phyloP scores from a whole-genome alignment of 1,140 invertebrate genomes.

The Doryteuthis pealeii region DNA sequence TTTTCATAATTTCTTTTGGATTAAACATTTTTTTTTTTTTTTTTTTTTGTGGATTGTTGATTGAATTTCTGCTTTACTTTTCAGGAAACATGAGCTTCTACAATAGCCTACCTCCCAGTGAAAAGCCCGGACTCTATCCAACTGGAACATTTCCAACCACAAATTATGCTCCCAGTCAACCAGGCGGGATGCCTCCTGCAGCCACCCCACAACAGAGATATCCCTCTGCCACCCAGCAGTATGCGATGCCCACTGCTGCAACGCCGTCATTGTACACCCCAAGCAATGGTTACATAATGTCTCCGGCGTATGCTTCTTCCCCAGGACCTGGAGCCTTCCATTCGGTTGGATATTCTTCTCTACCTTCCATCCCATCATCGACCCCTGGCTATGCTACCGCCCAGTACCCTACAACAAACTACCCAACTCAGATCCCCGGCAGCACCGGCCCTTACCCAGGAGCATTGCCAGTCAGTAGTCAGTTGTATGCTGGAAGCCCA shows the following conservation, averaged over 20 bases:
- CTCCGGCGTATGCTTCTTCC: conserved; percentile 10
- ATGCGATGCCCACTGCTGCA: conserved; percentile 9
- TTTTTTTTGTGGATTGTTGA: too few relatives aligned
- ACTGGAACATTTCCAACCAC: conserved; percentile 5
- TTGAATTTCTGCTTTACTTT: neutral
- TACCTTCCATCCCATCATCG: conserved; percentile 12
- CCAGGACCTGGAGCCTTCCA: conserved; percentile 5
- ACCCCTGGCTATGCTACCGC: conserved; percentile 10
- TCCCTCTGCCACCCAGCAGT: conserved; percentile 1
- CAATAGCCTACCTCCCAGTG: neutral
- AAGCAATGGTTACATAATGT: conserved; percentile 5
- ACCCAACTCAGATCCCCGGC: neutral
- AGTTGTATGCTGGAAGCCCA: conserved; percentile 11
- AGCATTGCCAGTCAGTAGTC: conserved; percentile 7
- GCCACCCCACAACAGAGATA: conserved; percentile 7
- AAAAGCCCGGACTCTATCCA: conserved; percentile 9
- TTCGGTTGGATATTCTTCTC: conserved; percentile 10
- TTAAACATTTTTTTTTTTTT: too few relatives aligned
- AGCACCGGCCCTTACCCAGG: neutral
- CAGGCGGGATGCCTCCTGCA: neutral
- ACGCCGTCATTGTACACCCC: conserved; percentile 9
- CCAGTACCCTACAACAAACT: conserved; percentile 3
- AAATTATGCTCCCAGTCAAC: conserved; percentile 3
- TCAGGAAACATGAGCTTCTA: conserved; percentile 4
- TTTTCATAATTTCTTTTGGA: too few relatives aligned